These are phyloP conservation scores for Phasia obesa DNA, from an alignment of 2,888 invertebrate genomes.

Conservation along the genomic window DNA sequence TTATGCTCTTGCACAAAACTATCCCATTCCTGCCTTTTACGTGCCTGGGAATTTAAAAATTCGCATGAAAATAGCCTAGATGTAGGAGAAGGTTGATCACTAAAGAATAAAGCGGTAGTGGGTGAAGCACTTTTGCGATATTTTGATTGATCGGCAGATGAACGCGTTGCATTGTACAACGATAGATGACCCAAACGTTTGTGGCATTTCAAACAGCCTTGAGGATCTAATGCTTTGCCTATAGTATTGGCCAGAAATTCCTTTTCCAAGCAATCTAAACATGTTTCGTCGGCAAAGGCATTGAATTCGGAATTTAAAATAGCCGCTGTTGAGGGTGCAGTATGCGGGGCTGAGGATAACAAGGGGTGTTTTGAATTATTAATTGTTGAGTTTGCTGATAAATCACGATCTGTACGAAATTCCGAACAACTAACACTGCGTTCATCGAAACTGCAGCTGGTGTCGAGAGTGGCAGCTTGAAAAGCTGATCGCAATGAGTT, in stretches of 20 bases:
- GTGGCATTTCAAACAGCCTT: conserved; percentile 79
- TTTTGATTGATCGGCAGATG: conserved; percentile 59
- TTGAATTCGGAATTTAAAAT: conserved; percentile 71
- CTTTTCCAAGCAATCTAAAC: conserved; percentile 81
- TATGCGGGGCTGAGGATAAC: conserved; percentile 71
- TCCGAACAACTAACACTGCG: conserved; percentile 79
- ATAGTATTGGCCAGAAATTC: conserved; percentile 81
- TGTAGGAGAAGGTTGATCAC: conserved; percentile 63
- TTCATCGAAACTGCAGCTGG: conserved; percentile 77
- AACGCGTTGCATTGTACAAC: conserved; percentile 42
- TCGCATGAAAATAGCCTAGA: conserved; percentile 67
- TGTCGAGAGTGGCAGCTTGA: conserved; percentile 66
- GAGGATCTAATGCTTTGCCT: conserved; percentile 79
- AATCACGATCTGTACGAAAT: conserved; percentile 74
- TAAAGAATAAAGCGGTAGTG: conserved; percentile 60
- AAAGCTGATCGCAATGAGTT: conserved; percentile 75
- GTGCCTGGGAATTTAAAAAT: conserved; percentile 65
- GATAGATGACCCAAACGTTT: conserved; percentile 73
- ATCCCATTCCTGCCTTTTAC: conserved; percentile 68
- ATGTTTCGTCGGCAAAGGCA: conserved; percentile 77
- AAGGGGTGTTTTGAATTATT: conserved; percentile 58
- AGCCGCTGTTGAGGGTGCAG: conserved; percentile 62
- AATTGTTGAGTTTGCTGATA: conserved; percentile 55
- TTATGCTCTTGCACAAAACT: conserved; percentile 63
- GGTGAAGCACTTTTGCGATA: conserved; percentile 66